Conservation (phyloP, 2,888 invertebrate species). For the Pediacus dermestoides region DNA sequence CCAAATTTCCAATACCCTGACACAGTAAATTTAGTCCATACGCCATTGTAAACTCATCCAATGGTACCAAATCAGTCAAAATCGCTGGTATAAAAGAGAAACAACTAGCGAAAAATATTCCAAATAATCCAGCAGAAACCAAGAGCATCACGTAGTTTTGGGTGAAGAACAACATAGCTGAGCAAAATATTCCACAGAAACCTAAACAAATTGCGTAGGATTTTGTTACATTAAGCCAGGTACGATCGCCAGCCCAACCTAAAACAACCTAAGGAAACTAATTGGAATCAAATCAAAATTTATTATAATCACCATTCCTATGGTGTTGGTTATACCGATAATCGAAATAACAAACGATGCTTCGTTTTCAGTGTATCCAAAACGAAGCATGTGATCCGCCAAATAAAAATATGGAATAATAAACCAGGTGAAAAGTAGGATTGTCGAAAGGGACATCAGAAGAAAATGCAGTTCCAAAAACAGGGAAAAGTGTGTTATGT, state of each 20-base stretch:
- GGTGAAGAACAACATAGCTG: constrained; percentile 54
- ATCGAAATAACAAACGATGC: constrained; percentile 79
- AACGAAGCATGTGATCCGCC: constrained; percentile 73
- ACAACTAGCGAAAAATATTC: constrained; percentile 85
- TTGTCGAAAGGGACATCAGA: constrained; percentile 78
- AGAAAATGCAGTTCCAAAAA: constrained; percentile 75
- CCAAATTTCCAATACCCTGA: constrained; percentile 88
- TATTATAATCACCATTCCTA: constrained; percentile 71
- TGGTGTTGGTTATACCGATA: constrained; percentile 85
- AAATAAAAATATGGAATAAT: constrained; percentile 95
- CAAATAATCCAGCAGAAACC: constrained; percentile 63
- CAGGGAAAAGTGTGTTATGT: constrained; percentile 76
- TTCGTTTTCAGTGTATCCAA: constrained; percentile 65
- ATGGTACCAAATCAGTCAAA: constrained; percentile 80
- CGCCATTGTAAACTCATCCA: constrained; percentile 88
- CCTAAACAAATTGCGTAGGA: constrained; percentile 78
- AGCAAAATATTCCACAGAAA: constrained; percentile 61
- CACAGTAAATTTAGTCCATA: constrained; percentile 86
- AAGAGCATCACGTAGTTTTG: constrained; percentile 46
- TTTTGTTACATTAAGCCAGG: constrained; percentile 66
- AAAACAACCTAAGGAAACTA: constrained; percentile 63
- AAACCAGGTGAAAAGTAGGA: constrained; percentile 88
- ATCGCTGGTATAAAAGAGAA: constrained; percentile 91
- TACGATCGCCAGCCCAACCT: constrained; percentile 87
- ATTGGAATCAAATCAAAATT: neutral